Percentiles rank a stretch among this genome's conserved stretches.
Evolutionary conservation across 2,888 invertebrate species (phyloP).

Genomic region (Polyploca ridens): DNA sequence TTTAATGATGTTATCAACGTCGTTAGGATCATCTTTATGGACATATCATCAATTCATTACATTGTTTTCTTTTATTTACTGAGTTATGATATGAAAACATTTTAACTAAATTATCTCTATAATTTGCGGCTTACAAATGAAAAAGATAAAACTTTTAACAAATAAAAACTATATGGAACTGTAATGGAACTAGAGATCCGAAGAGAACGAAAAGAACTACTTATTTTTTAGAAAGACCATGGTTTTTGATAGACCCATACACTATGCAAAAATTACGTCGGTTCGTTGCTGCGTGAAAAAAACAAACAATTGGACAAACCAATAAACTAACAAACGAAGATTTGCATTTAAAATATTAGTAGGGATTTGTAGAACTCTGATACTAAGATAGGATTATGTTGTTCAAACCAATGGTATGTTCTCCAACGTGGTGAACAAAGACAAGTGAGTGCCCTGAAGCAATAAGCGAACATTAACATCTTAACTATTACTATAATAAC

Average conservation of each 20-base stretch:
- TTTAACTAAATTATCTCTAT: neutral
- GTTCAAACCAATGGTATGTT: neutral
- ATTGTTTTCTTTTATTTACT: neutral
- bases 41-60: neutral
- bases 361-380: too few relatives aligned
- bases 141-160: too few relatives aligned
- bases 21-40: constrained; percentile 1
- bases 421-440: neutral
- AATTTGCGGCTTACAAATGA: neutral
- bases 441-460: neutral
- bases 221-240: too few relatives aligned
- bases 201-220: too few relatives aligned
- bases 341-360: too few relatives aligned
- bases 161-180: too few relatives aligned
- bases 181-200: too few relatives aligned
- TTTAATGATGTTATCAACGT: neutral
- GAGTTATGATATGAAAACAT: neutral
- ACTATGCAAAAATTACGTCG: too few relatives aligned
- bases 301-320: too few relatives aligned
- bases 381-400: neutral
- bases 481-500: constrained; percentile 14
- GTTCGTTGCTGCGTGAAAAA: too few relatives aligned
- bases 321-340: too few relatives aligned
- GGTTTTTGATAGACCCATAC: too few relatives aligned
- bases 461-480: neutral